phyloP scores from a whole-genome alignment of 2,113 vertebrate species.

The Xyliphius kryptos region DNA sequence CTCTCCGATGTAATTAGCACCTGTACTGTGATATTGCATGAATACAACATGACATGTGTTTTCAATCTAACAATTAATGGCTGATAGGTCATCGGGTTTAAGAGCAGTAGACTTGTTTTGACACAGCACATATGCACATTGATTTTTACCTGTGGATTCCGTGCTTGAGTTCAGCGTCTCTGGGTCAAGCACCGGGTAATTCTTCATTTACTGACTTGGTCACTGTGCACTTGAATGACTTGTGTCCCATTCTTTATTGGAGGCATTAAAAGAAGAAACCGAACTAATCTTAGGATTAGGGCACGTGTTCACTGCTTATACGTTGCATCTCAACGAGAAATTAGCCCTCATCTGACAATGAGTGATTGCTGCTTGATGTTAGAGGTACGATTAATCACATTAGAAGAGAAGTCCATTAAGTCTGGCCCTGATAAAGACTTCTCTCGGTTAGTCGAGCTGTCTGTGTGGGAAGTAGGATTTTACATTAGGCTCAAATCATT shows the following conservation, averaged over 20 bases:
- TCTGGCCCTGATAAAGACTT: slow-evolving; percentile 17
- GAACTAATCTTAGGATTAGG: slow-evolving; percentile 14
- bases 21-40: no score
- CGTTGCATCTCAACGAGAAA: slow-evolving; percentile 20
- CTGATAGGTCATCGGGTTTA: no score
- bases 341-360: slow-evolving; percentile 11
- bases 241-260: no score
- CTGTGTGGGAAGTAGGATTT: slow-evolving; percentile 24
- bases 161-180: no score
- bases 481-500: slow-evolving; percentile 21
- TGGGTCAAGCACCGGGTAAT: no score
- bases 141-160: no score
- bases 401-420: slow-evolving; percentile 29
- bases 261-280: slow-evolving; percentile 4
- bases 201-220: no score
- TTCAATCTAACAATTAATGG: no score
- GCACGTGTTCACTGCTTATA: slow-evolving; percentile 1
- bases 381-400: slow-evolving; percentile 19
- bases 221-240: slow-evolving; percentile 7
- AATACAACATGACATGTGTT: no score
- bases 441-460: slow-evolving; percentile 10
- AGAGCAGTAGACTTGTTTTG: no score
- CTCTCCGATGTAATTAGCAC: no score
- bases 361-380: slow-evolving; percentile 20
- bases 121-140: no score